Percentiles rank a stretch among this genome's conserved stretches.
These are phyloP conservation scores for Phyllostomus discolor DNA, from an alignment of 2,113 vertebrate genomes.

Conservation along the genomic window DNA sequence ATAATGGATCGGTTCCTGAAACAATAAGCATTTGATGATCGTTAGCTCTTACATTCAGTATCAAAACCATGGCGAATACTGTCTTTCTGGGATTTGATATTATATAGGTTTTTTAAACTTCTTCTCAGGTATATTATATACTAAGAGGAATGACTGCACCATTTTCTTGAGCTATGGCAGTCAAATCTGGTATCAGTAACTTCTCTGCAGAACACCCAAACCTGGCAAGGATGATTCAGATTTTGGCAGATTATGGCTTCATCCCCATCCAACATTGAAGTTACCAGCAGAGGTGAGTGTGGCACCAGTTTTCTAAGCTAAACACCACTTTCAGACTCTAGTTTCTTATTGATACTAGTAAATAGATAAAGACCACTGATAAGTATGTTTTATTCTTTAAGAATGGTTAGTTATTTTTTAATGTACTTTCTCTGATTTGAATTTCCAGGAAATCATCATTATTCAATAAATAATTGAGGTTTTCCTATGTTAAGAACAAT, in stretches of 20 bases:
- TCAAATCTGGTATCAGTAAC: slow-evolving; percentile 34
- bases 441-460: slow-evolving; percentile 16
- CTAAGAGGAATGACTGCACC: slow-evolving; percentile 36
- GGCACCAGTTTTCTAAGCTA: neutral
- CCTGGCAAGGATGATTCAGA: neutral
- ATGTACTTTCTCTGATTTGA: neutral
- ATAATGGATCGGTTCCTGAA: slow-evolving; percentile 10
- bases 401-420: neutral
- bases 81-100: slow-evolving; percentile 38
- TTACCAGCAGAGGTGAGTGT: slow-evolving; percentile 57
- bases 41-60: slow-evolving; percentile 20
- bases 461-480: slow-evolving; percentile 1
- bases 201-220: slow-evolving; percentile 39
- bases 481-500: neutral
- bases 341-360: neutral
- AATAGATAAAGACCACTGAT: neutral
- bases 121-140: neutral
- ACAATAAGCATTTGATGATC: slow-evolving; percentile 22
- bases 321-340: neutral
- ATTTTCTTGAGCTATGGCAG: slow-evolving; percentile 52
- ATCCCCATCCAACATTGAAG: slow-evolving; percentile 21
- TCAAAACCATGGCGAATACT: neutral
- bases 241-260: slow-evolving; percentile 28
- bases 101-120: slow-evolving; percentile 33
- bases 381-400: neutral